These are phyloP conservation scores for Mesorhabditis sp. DNA, from an alignment of 2,888 invertebrate species.

Conservation along the genomic window DNA sequence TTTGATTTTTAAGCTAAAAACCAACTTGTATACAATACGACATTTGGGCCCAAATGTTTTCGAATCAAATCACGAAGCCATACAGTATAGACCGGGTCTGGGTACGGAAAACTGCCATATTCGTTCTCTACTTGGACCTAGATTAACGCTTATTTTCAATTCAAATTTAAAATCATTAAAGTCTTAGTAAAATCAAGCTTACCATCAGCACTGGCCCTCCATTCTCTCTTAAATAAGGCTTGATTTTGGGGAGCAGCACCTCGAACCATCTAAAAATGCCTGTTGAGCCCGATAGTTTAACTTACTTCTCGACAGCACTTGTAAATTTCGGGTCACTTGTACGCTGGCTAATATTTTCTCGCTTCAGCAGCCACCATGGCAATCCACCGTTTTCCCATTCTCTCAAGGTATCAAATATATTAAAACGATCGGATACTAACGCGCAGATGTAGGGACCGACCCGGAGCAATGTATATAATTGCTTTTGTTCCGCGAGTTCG, in stretches of 20 bases:
- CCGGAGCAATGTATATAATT: constrained; percentile 41
- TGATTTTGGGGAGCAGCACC: constrained; percentile 61
- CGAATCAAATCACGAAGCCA: constrained; percentile 70
- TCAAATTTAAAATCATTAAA: too few species aligned
- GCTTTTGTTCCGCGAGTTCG: not conserved
- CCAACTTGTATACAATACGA: constrained; percentile 70
- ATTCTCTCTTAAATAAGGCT: constrained; percentile 60
- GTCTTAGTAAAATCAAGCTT: too few species aligned
- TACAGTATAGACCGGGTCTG: constrained; percentile 64
- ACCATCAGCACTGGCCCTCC: constrained; percentile 63
- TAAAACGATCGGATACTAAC: too few species aligned
- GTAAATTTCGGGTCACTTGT: constrained; percentile 25
- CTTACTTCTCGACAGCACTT: not conserved
- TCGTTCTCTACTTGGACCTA: constrained; percentile 66
- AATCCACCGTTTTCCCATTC: constrained; percentile 51
- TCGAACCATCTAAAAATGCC: constrained; percentile 21
- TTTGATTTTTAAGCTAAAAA: not conserved
- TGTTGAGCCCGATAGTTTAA: too few species aligned
- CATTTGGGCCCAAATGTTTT: constrained; percentile 67
- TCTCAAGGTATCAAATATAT: too few species aligned
- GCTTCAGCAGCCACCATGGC: constrained; percentile 46
- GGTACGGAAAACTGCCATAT: constrained; percentile 62
- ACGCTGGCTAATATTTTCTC: constrained; percentile 36
- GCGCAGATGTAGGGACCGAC: constrained; percentile 54
- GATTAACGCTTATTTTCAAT: too few species aligned